Base-by-base conservation (phyloP, 2,888 invertebrate species). In the Leptinotarsa tumamoca region DNA sequence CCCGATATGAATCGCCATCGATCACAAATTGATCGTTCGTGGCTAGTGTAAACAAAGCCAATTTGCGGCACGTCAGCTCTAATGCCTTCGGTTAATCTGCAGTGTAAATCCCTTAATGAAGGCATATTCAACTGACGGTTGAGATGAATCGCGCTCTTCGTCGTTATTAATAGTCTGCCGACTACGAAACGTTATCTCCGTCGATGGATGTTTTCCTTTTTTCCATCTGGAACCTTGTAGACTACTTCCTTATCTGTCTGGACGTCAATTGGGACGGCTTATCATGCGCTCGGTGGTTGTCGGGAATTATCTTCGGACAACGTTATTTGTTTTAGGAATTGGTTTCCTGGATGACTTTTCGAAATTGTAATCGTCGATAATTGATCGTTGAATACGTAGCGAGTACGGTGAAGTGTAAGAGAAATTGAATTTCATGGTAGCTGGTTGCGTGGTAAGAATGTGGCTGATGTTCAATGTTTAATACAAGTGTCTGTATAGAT, bases 211-310 rank as follows among this genome's bases (percentile, higher is more conserved):
- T 70, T 58, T 52, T 70, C 21, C 61, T 66, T 66, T 43, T 63
- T 27, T 63, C 63, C 13, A 33, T 71, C 63, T 50, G n/a, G 63
- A 33, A 61, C 71, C 21, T 66, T 51, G 71, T 27, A 52, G 33
- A 61, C 66, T 70, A 71, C 66, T 71, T 71, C 71, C 71, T 66
- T 66, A 71, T 71, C 71, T 63, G 63, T 63, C 63, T 63, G 63
- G 63, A 63, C 27, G 63, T 63, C 63, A n/a, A 17, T 17, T 10
- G 21, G 17, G 15, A 72, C 33, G 52, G 67, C 49, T 67, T 56
- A 67, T 67, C 54, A 54, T 33, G 3, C 52, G 51, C 14, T 7
- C 33, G 23, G 23, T 68, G 43, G 27, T 68, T 27, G 21, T 5
- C 17, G 52, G 52, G 21, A 68, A 68, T 52, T n/a, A 49, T 21